Conservation (phyloP, 2,888 invertebrate species). For the Polydrusus pterygomalis region DNA sequence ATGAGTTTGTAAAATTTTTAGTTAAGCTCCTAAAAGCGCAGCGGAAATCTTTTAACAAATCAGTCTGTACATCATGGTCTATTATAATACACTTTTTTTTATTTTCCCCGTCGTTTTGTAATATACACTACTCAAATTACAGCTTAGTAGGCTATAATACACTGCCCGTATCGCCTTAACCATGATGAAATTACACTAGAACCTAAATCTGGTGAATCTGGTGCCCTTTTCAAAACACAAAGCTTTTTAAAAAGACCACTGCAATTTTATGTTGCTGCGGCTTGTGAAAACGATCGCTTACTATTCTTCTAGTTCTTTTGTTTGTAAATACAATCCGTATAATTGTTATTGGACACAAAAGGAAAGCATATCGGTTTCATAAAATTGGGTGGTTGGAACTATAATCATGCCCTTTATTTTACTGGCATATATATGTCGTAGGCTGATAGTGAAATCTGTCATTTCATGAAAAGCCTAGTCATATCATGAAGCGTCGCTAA, state of each 20-base stretch:
- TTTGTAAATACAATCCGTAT: slow-evolving; percentile 34
- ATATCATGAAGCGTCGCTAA: no score
- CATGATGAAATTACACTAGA: slow-evolving; percentile 20
- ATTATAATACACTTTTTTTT: slow-evolving; percentile 8
- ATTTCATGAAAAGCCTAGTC: no score
- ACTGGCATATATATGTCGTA: neutral
- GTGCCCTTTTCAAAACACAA: slow-evolving; percentile 28
- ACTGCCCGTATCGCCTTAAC: slow-evolving; percentile 39
- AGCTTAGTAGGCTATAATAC: slow-evolving; percentile 24
- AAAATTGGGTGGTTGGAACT: slow-evolving; percentile 26
- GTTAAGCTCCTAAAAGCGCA: slow-evolving; percentile 9
- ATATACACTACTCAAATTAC: slow-evolving; percentile 41
- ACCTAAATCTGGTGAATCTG: slow-evolving; percentile 9
- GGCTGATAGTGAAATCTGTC: no score
- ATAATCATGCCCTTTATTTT: neutral
- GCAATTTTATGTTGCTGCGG: slow-evolving; percentile 34
- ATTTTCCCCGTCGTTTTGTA: slow-evolving; percentile 33
- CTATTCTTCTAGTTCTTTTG: slow-evolving; percentile 34
- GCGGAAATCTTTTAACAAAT: slow-evolving; percentile 20
- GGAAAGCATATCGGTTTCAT: slow-evolving; percentile 28
- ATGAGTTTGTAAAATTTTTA: neutral
- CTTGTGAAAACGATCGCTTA: slow-evolving; percentile 38
- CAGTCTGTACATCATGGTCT: slow-evolving; percentile 9
- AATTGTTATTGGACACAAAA: slow-evolving; percentile 31
- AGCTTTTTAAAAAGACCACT: slow-evolving; percentile 44